phyloP scores from a whole-genome alignment of 2,113 vertebrate species.

The Thalassarche chlororhynchos region DNA sequence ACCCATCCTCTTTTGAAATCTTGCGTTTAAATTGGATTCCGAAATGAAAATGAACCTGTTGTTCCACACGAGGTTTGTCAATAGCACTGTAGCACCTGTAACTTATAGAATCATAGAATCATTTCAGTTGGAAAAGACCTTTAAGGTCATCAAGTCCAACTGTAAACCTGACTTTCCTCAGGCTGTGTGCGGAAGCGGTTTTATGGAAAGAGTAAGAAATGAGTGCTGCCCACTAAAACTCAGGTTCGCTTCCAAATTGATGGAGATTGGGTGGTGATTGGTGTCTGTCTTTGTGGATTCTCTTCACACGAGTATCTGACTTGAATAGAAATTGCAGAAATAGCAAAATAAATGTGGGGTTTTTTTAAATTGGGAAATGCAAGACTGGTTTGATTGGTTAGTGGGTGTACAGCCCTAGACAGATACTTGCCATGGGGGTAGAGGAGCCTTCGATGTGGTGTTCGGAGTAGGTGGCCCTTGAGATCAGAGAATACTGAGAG shows the following conservation, averaged over 20 bases:
- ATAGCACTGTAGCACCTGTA: not conserved
- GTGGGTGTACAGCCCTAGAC: not conserved
- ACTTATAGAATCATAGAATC: not conserved
- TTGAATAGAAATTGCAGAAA: not conserved
- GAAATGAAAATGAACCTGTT: not conserved
- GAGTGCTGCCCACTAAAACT: not conserved
- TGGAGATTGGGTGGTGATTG: not conserved
- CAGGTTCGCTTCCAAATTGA: not conserved
- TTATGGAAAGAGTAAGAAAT: not conserved
- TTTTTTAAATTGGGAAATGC: not conserved
- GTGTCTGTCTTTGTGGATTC: not conserved
- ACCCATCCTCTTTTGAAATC: not conserved
- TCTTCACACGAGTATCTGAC: not conserved
- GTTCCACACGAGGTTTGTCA: not conserved
- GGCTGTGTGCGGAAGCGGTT: not conserved
- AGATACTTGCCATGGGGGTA: not conserved
- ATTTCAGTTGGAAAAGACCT: not conserved
- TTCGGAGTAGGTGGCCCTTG: not conserved
- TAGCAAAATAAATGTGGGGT: not conserved
- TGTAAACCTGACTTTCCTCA: not conserved
- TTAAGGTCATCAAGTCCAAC: not conserved
- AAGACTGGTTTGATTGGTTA: not conserved
- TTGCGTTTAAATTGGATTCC: not conserved
- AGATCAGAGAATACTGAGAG: not conserved
- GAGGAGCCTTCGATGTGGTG: not conserved